Conservation (phyloP, 2,797 vertebrate species). For the Propithecus deckenii region DNA sequence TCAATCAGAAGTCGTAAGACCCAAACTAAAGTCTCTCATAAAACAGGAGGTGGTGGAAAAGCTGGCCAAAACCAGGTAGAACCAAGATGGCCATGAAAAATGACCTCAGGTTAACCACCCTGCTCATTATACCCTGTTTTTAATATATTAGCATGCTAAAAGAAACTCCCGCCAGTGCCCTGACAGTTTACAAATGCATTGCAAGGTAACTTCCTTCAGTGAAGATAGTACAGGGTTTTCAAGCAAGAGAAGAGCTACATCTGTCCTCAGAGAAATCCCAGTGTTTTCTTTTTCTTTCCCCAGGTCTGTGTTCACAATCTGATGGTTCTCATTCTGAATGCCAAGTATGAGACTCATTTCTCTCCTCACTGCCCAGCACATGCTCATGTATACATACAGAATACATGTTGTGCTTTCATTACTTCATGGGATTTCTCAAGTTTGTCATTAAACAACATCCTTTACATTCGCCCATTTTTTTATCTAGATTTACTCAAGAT, state of each 20-base stretch:
- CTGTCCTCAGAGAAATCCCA: neutral
- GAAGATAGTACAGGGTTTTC: neutral
- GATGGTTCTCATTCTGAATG: neutral
- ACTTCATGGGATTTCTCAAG: neutral
- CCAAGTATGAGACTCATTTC: neutral
- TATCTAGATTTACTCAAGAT: slow-evolving; percentile 17
- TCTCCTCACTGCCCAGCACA: neutral
- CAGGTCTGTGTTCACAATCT: neutral
- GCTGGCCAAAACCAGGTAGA: too few species aligned
- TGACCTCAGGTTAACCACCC: too few species aligned
- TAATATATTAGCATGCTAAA: too few species aligned
- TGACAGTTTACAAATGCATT: neutral
- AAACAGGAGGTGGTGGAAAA: too few species aligned
- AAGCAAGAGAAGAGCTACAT: neutral
- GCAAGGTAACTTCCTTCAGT: neutral
- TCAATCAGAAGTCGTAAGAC: too few species aligned
- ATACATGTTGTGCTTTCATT: neutral
- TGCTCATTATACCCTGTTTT: too few species aligned
- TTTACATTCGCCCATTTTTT: neutral
- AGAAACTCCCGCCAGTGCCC: too few species aligned
- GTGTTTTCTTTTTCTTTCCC: neutral
- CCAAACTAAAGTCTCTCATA: too few species aligned
- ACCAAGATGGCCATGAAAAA: too few species aligned
- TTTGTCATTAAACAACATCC: neutral
- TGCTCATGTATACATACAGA: neutral